Conservation (phyloP, 2,888 invertebrate species). For the Epistrophe eligans region DNA sequence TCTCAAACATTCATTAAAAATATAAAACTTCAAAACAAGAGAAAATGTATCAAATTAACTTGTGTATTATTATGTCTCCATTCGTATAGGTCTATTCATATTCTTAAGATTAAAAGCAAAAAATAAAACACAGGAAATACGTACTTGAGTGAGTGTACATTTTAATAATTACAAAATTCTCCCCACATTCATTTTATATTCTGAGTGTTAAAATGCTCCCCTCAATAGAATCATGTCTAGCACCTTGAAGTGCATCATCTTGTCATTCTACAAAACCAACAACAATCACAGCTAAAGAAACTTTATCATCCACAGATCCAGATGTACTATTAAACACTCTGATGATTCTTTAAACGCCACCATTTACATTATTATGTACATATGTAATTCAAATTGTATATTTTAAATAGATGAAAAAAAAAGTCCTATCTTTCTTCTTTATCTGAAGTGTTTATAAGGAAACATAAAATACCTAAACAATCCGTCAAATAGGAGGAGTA, state of each 20-base stretch:
- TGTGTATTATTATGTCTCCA: constrained; percentile 10
- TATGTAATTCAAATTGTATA: constrained; percentile 16
- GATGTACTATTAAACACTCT: background rate
- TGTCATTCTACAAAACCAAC: background rate
- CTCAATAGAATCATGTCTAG: constrained; percentile 27
- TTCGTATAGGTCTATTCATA: background rate
- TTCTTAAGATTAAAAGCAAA: constrained; percentile 20
- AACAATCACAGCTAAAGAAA: background rate
- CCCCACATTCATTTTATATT: constrained; percentile 31
- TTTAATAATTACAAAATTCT: constrained; percentile 28
- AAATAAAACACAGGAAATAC: constrained; percentile 24
- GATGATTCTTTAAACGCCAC: constrained; percentile 27
- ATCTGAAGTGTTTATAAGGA: constrained; percentile 44
- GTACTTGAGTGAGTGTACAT: constrained; percentile 33
- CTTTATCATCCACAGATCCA: constrained; percentile 28
- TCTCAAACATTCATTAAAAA: constrained; percentile 4
- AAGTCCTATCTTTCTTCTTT: constrained; percentile 10
- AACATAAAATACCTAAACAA: constrained; percentile 50
- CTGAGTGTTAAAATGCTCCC: constrained; percentile 28
- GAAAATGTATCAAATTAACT: constrained; percentile 29
- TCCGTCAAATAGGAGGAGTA: constrained; percentile 1
- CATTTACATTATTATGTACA: background rate
- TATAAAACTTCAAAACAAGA: background rate
- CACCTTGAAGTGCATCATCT: constrained; percentile 28
- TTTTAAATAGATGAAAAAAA: background rate